phyloP scores from a whole-genome alignment of 2,888 invertebrate species.

The Ctenicera cuprea region DNA sequence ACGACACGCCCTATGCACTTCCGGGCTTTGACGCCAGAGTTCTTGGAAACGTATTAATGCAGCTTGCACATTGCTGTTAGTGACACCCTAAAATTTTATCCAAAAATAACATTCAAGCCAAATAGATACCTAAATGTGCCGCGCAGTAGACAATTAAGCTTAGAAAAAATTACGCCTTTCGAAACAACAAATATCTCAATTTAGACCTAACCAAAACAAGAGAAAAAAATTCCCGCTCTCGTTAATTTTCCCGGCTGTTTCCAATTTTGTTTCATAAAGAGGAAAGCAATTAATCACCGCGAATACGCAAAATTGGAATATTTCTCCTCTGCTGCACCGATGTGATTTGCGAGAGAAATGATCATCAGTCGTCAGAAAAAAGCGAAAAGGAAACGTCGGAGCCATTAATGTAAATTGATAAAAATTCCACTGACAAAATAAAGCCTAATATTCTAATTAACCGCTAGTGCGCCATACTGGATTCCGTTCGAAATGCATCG shows the following conservation, averaged over 20 bases:
- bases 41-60: slow-evolving; percentile 32
- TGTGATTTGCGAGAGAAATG: not conserved
- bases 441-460: slow-evolving; percentile 47
- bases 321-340: not conserved
- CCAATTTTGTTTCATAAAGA: slow-evolving; percentile 9
- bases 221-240: not conserved
- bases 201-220: not conserved
- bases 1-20: slow-evolving; percentile 52
- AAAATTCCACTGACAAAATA: slow-evolving; percentile 12
- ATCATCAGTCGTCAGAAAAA: not conserved
- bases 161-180: not conserved
- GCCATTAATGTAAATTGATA: slow-evolving; percentile 8
- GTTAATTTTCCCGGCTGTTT: not conserved
- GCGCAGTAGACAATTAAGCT: not conserved
- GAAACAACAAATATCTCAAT: not conserved
- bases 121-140: not conserved
- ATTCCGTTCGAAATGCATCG: slow-evolving; percentile 57
- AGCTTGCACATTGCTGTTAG: not conserved
- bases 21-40: slow-evolving; percentile 40
- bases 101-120: not conserved
- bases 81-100: not conserved
- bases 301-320: slow-evolving; percentile 12
- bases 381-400: not conserved
- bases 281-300: slow-evolving; percentile 2
- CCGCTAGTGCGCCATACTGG: slow-evolving; percentile 55